Evolutionary conservation across 1,140 invertebrate genomes (phyloP).

Genomic region (Rhagoletis zephyria): DNA sequence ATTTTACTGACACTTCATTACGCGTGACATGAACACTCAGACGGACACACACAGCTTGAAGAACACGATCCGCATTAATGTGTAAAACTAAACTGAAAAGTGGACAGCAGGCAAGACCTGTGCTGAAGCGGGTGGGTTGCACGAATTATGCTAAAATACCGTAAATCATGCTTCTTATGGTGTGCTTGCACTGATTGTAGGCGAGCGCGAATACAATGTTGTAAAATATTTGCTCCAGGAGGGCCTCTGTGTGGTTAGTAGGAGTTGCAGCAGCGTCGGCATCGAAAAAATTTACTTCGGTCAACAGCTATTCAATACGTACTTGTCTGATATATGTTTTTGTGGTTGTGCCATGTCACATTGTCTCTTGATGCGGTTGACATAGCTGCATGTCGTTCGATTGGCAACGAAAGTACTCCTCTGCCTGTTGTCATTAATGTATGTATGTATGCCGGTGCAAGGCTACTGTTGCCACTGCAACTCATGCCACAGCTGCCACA

Average conservation of each 20-base stretch:
- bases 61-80: background rate
- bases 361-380: slow-evolving; percentile 36
- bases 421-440: too few species aligned
- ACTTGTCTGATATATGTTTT: background rate
- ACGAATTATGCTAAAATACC: slow-evolving; percentile 49
- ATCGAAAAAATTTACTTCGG: background rate
- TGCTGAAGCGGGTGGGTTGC: slow-evolving; percentile 32
- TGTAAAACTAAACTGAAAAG: slow-evolving; percentile 1
- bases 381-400: slow-evolving; percentile 46
- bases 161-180: slow-evolving; percentile 38
- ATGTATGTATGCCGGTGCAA: background rate
- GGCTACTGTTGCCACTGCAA: background rate
- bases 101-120: background rate
- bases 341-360: slow-evolving; percentile 35
- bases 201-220: background rate
- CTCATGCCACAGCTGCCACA: background rate
- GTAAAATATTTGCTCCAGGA: background rate
- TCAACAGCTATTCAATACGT: background rate
- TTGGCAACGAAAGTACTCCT: slow-evolving; percentile 8
- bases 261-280: background rate
- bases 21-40: slow-evolving; percentile 15
- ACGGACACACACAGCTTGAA: background rate
- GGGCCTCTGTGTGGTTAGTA: background rate
- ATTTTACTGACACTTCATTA: slow-evolving; percentile 36
- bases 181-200: background rate